Base-by-base conservation (phyloP, 2,888 invertebrate species). In the Prenolepis imparis region DNA sequence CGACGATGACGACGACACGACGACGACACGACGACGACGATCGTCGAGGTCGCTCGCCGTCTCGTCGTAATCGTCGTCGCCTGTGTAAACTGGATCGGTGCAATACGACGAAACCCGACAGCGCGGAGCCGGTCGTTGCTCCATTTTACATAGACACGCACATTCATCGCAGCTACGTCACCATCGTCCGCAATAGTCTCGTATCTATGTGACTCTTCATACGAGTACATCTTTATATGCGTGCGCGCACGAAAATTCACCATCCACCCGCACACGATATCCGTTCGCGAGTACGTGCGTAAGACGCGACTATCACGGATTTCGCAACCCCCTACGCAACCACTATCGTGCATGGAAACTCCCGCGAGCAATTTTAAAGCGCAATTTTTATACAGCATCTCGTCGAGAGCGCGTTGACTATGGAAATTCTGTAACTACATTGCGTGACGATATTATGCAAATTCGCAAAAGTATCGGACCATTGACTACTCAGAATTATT, bases 101-200 rank as follows among this genome's bases (percentile, higher is more conserved):
- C 91, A 90, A 88, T 91, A 91, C 91, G 87, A 89, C 87, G 91
- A 91, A 90, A 90, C 88, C 91, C 93, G 93, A 92, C 93, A 91
- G 88, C 90, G 87, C 84, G 93, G 92, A 93, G 93, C 93, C 90
- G 93, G 93, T 93, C 93, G 91, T 93, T 93, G 93, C 91, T 93
- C 93, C 85, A 93, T 92, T 93, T 93, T 90, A 32, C 90, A 77
- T 84, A 88, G 88, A 86, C 89, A 21, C 48, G 36, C 63, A 32
- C 36, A 8, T 44, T 61, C 48, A 6, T 24, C 44, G 21, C 9
- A 11, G 0, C 44, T 4, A 72, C 3, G 48, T 24, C 72, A 12
- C 28, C 39, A 72, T 72, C 41, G 21, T 72, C 59, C 74, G 9
- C 52, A 21, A 61, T 24, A 18, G 36, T 55, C 9, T 5, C 36